phyloP scores from a whole-genome alignment of 2,797 vertebrate genomes.

The Anguilla obscura region DNA sequence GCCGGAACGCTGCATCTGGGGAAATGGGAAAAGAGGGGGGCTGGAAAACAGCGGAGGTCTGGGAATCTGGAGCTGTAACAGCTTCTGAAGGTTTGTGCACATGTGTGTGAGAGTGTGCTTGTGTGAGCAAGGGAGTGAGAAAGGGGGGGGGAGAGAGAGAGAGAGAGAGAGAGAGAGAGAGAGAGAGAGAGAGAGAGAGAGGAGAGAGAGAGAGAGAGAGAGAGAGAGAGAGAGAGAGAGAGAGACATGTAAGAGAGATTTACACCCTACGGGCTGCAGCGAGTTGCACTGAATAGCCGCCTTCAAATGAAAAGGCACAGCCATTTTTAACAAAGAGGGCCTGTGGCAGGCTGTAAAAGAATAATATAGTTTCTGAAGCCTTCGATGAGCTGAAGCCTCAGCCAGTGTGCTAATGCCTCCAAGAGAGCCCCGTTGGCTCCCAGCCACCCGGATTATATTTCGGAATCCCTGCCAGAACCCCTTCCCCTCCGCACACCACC shows the following conservation, averaged over 20 bases:
- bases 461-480: slow-evolving; percentile 8
- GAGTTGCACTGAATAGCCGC: neutral
- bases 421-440: neutral
- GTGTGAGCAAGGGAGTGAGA: neutral
- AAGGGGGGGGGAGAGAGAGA: neutral
- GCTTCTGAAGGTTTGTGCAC: neutral
- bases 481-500: neutral
- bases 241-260: neutral
- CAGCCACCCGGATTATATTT: slow-evolving; percentile 25
- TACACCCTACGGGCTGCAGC: too few species aligned
- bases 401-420: neutral
- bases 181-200: neutral
- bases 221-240: neutral
- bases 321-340: slow-evolving; percentile 13
- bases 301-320: neutral
- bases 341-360: neutral
- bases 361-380: slow-evolving; percentile 9
- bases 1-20: neutral
- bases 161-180: neutral
- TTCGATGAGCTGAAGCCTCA: neutral
- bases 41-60: neutral
- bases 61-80: neutral
- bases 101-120: neutral
- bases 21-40: neutral
- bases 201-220: neutral